A percentile compares a stretch with the other conserved stretches of the same genome.
Conservation (phyloP, 2,888 invertebrate species). For the Smittia sp. region DNA sequence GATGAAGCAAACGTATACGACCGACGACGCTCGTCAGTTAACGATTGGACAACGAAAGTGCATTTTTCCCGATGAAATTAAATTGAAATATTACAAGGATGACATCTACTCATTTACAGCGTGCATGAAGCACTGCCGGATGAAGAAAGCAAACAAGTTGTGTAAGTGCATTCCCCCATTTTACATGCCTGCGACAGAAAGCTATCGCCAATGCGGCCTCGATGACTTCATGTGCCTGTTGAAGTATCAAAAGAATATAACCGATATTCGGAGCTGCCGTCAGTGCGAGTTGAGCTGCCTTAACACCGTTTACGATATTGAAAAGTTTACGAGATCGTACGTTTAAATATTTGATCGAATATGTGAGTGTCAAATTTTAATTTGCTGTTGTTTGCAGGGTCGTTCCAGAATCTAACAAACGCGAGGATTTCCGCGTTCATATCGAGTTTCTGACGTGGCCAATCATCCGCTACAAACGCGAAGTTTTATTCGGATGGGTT, state of each 20-base stretch:
- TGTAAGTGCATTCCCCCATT: conserved; percentile 73
- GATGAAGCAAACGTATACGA: conserved; percentile 74
- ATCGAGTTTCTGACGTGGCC: conserved; percentile 74
- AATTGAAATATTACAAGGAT: conserved; percentile 58
- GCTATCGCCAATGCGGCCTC: conserved; percentile 60
- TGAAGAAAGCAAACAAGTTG: conserved; percentile 61
- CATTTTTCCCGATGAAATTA: conserved; percentile 66
- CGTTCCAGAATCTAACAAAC: conserved; percentile 46
- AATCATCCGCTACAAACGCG: conserved; percentile 72
- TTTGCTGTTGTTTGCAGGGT: background rate
- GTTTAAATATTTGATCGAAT: background rate
- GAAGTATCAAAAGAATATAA: conserved; percentile 57
- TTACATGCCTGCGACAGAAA: conserved; percentile 61
- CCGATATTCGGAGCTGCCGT: conserved; percentile 60
- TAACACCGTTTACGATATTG: conserved; percentile 72
- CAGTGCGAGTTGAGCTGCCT: conserved; percentile 71
- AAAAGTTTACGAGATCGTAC: conserved; percentile 65
- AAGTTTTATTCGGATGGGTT: conserved; percentile 81
- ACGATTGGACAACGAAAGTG: conserved; percentile 67
- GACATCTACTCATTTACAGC: conserved; percentile 67
- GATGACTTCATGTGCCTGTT: conserved; percentile 62
- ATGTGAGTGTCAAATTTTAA: background rate
- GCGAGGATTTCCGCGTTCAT: conserved; percentile 47
- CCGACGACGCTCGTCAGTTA: conserved; percentile 69
- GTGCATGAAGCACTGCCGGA: conserved; percentile 72